Base-by-base conservation (phyloP, 35 echinoderm and acorn worm genomes). In the Patiria miniata region DNA sequence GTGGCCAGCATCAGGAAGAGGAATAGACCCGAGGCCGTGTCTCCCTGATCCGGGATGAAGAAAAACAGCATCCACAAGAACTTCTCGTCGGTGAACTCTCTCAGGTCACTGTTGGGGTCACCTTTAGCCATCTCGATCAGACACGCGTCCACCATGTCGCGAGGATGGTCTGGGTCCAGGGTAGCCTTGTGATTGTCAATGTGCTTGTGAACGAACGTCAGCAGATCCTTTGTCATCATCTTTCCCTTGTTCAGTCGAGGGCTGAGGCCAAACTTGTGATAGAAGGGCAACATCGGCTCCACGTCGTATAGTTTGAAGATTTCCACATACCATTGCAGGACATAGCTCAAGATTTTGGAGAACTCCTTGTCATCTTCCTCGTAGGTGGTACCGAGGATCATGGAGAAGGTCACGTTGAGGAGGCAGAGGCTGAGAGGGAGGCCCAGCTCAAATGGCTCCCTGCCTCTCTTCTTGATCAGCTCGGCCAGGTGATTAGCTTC, bases 41-140 rank as follows among this genome's bases (percentile, higher is more conserved):
- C 65, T 34, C 65, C 65, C 65, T 73, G 65, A 30, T 73, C 65
- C 2, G 65, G 65, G 65, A 73, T 73, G 34, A 73, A 73, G 65
- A 73, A 73, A 22, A 22, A 73, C 65, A 73, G 23, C 65, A 73
- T 73, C 65, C 65, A 73, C 65, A 73, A 14, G 34, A 73, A 73
- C 65, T 73, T 73, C 22, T 73, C 65, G 29, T 73, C 26, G 34
- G 30, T 73, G 65, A 73, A 73, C 26, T 73, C 65, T 14, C 65
- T 26, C 65, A 73, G 65, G 26, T 73, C 65, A 8, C 65, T 34
- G 29, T 73, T 73, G 7, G 65, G 65, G 65, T 73, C 65, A 9
- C 34, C 15, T 34, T 73, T 73, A 10, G 65, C 65, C 29, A 73
- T 7, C 34, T 73, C 65, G 15, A 73, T 73, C 65, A 73, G 65